Evolutionary conservation across 2,797 vertebrate genomes (phyloP), one percentile per base, ranked within the genome.

Genomic region (Tamandua tetradactyla): DNA sequence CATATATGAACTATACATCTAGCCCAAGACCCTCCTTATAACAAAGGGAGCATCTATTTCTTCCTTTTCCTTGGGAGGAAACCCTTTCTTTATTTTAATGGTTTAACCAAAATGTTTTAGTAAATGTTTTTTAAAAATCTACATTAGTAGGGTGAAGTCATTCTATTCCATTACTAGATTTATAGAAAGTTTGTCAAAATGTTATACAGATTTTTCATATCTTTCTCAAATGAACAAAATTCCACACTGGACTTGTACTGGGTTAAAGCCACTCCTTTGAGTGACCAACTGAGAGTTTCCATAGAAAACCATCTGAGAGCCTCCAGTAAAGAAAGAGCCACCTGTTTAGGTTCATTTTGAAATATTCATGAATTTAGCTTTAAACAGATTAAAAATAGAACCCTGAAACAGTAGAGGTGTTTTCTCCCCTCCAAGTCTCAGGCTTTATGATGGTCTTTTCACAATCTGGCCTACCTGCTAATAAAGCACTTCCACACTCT

Each of bases 301-400:
- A 91, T 0, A n/a, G 68, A 95, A 93, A 93, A 88, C 4, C 25
- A n/a, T 47, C 30, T 37, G 40, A 84, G 22, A 90, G 30, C 17
- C 23, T 59, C 8, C 42, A 74, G 74, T 15, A 18, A 89, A 76
- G 55, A 71, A 75, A 84, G 20, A 40, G 49, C 79, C 40, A 78
- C 44, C 40, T 95, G 47, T 49, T 87, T 5, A 74, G 69, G 42
- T 35, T 83, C 44, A 69, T 40, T 55, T 14, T 79, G 74, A 96
- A 96, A 93, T 80, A 94, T 49, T 95, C 52, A 71, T 47, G 13
- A 75, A 82, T 55, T 80, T 35, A 89, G 64, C 13, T 91, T 44
- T 94, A 27, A 4, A 61, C 14, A 32, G 35, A 92, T 66, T 78
- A 71, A 92, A 94, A 87, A 88, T 7, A 69, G 74, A 74, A 62